These are phyloP conservation scores for Otus sunia DNA, from an alignment of 2,113 vertebrate genomes.

Conservation along the genomic window DNA sequence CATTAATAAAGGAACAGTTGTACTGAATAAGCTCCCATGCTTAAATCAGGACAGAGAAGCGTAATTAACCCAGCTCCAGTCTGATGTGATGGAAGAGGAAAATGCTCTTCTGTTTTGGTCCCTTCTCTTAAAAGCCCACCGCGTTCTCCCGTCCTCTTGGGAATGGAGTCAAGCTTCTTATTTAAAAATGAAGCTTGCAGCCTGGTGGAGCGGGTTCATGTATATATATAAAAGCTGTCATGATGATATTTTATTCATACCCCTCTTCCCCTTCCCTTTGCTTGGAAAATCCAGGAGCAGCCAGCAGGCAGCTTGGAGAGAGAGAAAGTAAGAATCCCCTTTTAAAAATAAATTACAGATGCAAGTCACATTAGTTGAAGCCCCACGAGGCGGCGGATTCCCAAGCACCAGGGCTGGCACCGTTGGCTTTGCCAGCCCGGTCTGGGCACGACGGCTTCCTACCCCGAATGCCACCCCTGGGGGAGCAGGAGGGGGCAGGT, in stretches of 20 bases:
- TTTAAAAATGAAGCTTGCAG: slow-evolving; percentile 63
- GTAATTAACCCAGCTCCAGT: slow-evolving; percentile 64
- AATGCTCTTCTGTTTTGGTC: slow-evolving; percentile 63
- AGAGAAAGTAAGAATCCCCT: slow-evolving; percentile 53
- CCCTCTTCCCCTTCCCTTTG: slow-evolving; percentile 60
- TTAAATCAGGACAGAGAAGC: slow-evolving; percentile 61
- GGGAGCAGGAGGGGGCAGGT: neutral
- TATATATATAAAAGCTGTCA: slow-evolving; percentile 63
- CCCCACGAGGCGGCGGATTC: slow-evolving; percentile 5
- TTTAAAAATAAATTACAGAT: slow-evolving; percentile 68
- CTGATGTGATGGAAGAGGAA: slow-evolving; percentile 56
- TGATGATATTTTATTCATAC: slow-evolving; percentile 72
- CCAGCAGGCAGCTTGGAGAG: slow-evolving; percentile 46
- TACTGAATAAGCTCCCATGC: slow-evolving; percentile 62
- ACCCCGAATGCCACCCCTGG: neutral
- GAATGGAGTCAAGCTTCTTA: slow-evolving; percentile 36
- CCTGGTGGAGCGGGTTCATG: slow-evolving; percentile 19
- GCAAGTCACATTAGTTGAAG: slow-evolving; percentile 61
- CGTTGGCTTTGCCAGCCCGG: neutral
- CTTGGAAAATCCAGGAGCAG: slow-evolving; percentile 67
- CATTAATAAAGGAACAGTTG: slow-evolving; percentile 70
- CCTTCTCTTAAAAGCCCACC: slow-evolving; percentile 50
- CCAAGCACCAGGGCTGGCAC: neutral
- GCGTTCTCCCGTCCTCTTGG: slow-evolving; percentile 16
- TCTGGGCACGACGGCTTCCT: neutral